Evolutionary conservation across 23 tunicate species (phyloP), one percentile per base, ranked within the genome.

Genomic region (Trididemnum clinides): DNA sequence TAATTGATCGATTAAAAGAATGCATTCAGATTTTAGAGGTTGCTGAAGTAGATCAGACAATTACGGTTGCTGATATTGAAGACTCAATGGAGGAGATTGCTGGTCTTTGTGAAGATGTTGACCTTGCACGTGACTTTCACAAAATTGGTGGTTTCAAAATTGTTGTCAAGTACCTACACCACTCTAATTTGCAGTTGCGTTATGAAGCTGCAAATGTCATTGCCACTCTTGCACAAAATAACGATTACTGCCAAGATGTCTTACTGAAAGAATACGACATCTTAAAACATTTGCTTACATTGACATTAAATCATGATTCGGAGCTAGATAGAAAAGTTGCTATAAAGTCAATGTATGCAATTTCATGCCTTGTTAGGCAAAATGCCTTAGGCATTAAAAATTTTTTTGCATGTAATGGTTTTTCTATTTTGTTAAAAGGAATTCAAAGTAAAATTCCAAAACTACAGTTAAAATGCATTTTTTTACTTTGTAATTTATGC

Each of bases 91-190:
- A 84, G 20, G 82, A 78, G 7, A 51, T 90, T 15, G 32, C 88
- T 4, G 82, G 77, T 3, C 36, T 49, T 7, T 90, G 89, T 77
- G 95, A 90, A 65, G 71, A 85, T 32, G 58, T 77, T 71, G 95
- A 90, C 35, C 57, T 90, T 26, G 95, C 95, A 20, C 27, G 72
- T 51, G 95, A 90, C 65, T 35, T 90, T 50, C 86, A 90, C 34
- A 84, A 84, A 58, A 69, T 90, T 51, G 95, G 95, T 23, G 95
- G 95, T 18, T 90, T 78, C 34, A 64, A 82, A 0, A 65, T 85
- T 1, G 23, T 89, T 0, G 35, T 82, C 0, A 51, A 83, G 28
- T 64, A 50, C 33, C 44, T 89, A n/a, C 32, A 64, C 18, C 76
- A 73, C 32, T 26, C 76, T 19, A 71, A 89, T 10, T 12, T 20